Evolutionary conservation across 2,797 vertebrate species (phyloP), one percentile per base, ranked within the genome.

Genomic region (Rhynchotus rufescens): DNA sequence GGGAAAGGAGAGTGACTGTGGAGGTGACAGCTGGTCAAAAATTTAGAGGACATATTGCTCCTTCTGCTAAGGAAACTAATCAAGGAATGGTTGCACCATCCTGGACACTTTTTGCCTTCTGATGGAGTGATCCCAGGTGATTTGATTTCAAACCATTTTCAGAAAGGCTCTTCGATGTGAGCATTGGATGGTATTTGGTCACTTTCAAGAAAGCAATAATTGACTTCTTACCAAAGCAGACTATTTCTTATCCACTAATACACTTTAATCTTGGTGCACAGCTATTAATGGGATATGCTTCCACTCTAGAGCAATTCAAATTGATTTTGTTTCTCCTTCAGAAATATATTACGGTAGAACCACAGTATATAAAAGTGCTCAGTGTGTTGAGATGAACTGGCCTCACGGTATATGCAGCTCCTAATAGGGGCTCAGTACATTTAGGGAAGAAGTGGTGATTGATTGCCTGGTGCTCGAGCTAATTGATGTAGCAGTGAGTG

Each of bases 321-420:
- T 96, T 83, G 83, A 95, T 95, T 96, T 89, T 96, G 87, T 95
- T 82, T 97, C 91, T 79, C n/a, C 59, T 93, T 97, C 80, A 92
- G 85, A 95, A 96, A 95, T 93, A 68, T 81, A 88, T 94, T 95
- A 79, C 51, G 78, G 82, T 89, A 66, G 42, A 74, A 76, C 91
- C 67, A 88, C 62, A 89, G 85, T 94, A 74, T 95, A 95, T 95
- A 86, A 88, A 92, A 96, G 73, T 75, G n/a, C 26, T 95, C 69
- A 45, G 57, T 59, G 42, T 93, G 72, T 76, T 83, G 86, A 94
- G 89, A 85, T 96, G 82, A 92, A 87, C 90, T 85, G 49, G 71
- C 78, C 87, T 86, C 26, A 47, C 5, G 4, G 22, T 94, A 56
- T 89, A 91, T 92, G 78, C 51, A 91, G 78, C 92, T 96, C 91